A percentile compares a stretch with the other conserved stretches of the same genome.
Evolutionary conservation across 35 echinoderm and acorn worm species (phyloP).

Genomic region (Ophiothrix spiculata): DNA sequence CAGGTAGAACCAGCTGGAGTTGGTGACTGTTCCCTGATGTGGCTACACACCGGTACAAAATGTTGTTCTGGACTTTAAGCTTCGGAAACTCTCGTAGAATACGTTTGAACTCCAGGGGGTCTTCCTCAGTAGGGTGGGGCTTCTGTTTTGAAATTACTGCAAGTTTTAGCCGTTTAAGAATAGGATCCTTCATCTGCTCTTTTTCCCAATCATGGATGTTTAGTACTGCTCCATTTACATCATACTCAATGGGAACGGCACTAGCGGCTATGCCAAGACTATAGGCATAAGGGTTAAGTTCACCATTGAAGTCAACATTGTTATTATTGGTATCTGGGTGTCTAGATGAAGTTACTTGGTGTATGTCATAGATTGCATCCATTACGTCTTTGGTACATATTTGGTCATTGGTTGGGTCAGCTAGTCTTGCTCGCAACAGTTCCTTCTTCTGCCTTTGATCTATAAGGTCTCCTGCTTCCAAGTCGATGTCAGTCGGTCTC

Average conservation of each 20-base stretch:
- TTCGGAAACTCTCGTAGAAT: constrained; percentile 12
- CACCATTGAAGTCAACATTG: neutral
- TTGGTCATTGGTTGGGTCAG: neutral
- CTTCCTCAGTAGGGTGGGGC: neutral
- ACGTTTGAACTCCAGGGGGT: neutral
- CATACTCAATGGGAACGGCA: neutral
- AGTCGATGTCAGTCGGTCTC: neutral
- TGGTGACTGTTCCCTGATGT: neutral
- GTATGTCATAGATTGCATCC: neutral
- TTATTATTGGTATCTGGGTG: neutral
- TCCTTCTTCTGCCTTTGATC: neutral
- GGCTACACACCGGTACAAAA: neutral
- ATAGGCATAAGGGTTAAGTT: neutral
- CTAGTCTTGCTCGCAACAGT: neutral
- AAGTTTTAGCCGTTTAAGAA: neutral
- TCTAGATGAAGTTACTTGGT: neutral
- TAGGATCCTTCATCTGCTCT: neutral
- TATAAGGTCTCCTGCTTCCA: neutral
- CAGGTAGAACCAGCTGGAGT: constrained; percentile 16
- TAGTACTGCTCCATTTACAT: neutral
- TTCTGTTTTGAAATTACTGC: neutral
- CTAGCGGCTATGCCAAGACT: neutral
- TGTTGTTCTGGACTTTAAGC: neutral
- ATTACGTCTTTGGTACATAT: neutral
- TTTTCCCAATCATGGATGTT: neutral